Conservation (phyloP, 2,797 vertebrate species). For the Gorsachius magnificus region DNA sequence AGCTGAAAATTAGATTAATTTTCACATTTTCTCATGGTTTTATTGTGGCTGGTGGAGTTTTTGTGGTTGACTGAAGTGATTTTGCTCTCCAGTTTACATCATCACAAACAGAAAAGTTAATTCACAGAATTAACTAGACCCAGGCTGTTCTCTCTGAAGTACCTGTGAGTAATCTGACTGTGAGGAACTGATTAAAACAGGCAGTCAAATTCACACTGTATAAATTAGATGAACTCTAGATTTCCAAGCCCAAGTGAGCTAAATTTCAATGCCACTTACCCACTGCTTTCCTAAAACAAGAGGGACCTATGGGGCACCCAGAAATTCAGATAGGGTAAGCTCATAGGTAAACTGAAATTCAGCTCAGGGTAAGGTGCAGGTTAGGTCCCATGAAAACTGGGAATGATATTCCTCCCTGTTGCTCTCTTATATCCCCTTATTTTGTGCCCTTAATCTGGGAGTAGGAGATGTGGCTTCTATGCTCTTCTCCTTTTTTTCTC, state of each 20-base stretch:
- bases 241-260: not conserved
- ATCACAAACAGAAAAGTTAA: not conserved
- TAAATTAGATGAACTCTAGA: not conserved
- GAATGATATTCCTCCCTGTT: not conserved
- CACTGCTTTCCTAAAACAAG: not conserved
- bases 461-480: not conserved
- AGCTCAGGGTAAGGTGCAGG: not conserved
- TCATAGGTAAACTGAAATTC: no score
- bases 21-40: not conserved
- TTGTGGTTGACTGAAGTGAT: not conserved
- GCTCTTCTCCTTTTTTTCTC: not conserved
- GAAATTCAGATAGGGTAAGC: not conserved
- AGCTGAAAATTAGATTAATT: not conserved
- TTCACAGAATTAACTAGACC: not conserved
- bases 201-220: not conserved
- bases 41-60: not conserved
- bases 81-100: not conserved
- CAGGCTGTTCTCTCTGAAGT: not conserved
- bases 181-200: not conserved
- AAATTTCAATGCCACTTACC: not conserved
- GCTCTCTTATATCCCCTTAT: not conserved
- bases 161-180: not conserved
- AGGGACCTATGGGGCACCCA: not conserved
- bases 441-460: not conserved
- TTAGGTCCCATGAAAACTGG: not conserved